A percentile compares a stretch with the other conserved stretches of the same genome.
Evolutionary conservation across 92 coral and sea anemone species (phyloP).

Genomic region (Desmophyllum pertusum): DNA sequence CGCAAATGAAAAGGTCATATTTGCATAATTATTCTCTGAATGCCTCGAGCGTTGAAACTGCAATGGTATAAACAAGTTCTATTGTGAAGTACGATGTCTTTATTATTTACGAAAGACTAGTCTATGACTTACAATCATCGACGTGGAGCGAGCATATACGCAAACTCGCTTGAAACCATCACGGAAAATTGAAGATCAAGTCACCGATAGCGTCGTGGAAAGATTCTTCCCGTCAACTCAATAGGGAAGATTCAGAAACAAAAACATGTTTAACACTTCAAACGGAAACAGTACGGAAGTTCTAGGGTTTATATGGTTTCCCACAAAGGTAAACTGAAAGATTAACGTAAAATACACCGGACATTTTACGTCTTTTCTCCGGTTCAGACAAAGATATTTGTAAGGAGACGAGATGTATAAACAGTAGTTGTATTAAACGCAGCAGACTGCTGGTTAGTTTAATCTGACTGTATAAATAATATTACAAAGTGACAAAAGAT

Average conservation of each 20-base stretch:
- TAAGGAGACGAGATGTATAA: too few relatives aligned
- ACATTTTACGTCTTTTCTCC: neutral
- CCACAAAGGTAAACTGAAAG: neutral
- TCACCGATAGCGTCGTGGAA: neutral
- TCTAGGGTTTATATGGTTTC: neutral
- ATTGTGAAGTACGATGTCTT: neutral
- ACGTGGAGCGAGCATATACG: too few relatives aligned
- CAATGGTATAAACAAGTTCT: neutral
- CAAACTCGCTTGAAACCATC: neutral
- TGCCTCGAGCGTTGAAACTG: neutral
- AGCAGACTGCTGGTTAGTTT: slow-evolving; percentile 21
- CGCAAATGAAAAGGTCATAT: slow-evolving; percentile 5
- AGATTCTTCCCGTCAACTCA: neutral
- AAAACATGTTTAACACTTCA: neutral
- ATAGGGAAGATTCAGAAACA: neutral
- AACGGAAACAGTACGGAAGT: too few relatives aligned
- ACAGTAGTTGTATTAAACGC: too few relatives aligned
- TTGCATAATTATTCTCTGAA: slow-evolving; percentile 8
- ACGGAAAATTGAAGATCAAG: neutral
- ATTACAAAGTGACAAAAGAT: neutral
- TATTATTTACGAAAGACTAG: too few relatives aligned
- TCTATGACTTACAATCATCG: neutral
- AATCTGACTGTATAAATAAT: slow-evolving; percentile 34
- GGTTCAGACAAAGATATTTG: neutral
- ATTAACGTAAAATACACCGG: neutral